A percentile compares a stretch with the other conserved stretches of the same genome.
phyloP scores from a whole-genome alignment of 2,888 invertebrate species.

The Tanypteryx hageni region DNA sequence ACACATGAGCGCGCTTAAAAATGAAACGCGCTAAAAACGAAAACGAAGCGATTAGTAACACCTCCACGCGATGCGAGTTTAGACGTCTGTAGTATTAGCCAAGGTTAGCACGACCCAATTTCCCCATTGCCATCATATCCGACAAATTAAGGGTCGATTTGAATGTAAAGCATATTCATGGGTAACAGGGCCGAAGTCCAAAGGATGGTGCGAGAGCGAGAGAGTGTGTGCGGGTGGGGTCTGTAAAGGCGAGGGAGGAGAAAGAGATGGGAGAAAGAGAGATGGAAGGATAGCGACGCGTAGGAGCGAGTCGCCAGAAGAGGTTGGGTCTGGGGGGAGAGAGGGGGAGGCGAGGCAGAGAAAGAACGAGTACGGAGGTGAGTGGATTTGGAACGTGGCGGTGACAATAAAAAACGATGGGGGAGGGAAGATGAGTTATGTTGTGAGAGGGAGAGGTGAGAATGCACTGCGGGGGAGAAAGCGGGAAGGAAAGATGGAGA shows the following conservation, averaged over 20 bases:
- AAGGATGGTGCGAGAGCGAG: background rate
- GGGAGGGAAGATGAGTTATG: background rate
- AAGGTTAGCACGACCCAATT: conserved; percentile 16
- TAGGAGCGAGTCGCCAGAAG: background rate
- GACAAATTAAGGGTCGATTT: conserved; percentile 1
- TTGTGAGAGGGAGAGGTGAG: background rate
- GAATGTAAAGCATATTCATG: conserved; percentile 27
- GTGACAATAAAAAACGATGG: background rate
- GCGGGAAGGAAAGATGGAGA: background rate
- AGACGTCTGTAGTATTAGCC: background rate
- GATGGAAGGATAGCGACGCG: background rate
- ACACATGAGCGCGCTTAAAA: no score
- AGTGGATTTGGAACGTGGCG: conserved; percentile 11
- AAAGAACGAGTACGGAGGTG: background rate
- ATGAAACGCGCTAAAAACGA: no score
- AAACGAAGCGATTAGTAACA: background rate
- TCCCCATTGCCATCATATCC: conserved; percentile 10
- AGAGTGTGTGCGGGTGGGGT: background rate
- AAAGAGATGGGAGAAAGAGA: no score
- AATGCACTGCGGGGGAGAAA: background rate
- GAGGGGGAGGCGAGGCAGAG: background rate
- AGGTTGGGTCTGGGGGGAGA: background rate
- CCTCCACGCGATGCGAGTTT: background rate
- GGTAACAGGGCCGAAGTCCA: conserved; percentile 3
- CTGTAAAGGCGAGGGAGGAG: background rate